These are phyloP conservation scores for Heteromormyrus szaboi DNA, from an alignment of 2,797 vertebrate species.

Conservation along the genomic window DNA sequence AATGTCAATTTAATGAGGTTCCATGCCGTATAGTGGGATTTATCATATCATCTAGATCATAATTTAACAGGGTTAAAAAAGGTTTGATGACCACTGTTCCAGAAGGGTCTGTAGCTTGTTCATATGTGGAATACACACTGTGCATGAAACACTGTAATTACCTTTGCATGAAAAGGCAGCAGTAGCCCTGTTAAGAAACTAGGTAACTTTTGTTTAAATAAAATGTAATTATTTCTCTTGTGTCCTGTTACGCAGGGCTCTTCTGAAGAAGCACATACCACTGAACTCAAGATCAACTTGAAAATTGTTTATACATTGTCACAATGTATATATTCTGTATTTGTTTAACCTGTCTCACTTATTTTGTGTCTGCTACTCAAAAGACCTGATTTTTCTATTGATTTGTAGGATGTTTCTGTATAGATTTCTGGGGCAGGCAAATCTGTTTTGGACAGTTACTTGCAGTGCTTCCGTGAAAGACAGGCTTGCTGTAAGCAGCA, in stretches of 20 bases:
- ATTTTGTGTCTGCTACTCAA: neutral
- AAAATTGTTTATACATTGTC: neutral
- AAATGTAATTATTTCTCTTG: neutral
- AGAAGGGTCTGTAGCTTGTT: neutral
- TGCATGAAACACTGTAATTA: neutral
- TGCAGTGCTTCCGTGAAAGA: neutral
- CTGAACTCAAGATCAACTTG: neutral
- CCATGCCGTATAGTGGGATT: neutral
- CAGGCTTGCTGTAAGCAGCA: neutral
- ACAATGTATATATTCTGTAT: neutral
- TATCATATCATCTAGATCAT: neutral
- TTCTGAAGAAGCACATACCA: neutral
- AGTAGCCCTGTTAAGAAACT: neutral
- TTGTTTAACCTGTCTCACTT: slow-evolving; percentile 1
- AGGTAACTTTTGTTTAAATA: neutral
- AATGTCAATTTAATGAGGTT: neutral
- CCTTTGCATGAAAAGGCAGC: neutral
- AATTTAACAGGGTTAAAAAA: neutral
- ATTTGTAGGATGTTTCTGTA: neutral
- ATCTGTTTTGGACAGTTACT: neutral
- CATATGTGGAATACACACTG: neutral
- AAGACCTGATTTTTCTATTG: slow-evolving; percentile 16
- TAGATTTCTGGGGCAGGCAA: neutral
- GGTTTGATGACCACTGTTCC: neutral
- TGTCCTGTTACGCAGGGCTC: neutral